A percentile compares a stretch with the other conserved stretches of the same genome.
Conservation (phyloP, 2,113 vertebrate species). For the Ahaetulla prasina region DNA sequence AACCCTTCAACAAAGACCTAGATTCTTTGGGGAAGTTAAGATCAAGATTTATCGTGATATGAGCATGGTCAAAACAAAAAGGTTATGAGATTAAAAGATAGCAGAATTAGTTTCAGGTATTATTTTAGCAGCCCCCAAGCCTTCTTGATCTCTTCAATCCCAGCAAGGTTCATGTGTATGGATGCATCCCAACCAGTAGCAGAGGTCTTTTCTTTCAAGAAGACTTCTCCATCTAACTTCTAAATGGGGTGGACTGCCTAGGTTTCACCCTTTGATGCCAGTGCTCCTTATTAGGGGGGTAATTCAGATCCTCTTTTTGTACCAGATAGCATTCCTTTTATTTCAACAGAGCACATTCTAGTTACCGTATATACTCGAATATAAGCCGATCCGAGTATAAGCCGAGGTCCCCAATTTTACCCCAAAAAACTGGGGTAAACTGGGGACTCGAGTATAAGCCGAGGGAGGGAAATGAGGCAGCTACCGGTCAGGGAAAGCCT, state of each 20-base stretch:
- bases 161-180: background rate
- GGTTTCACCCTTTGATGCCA: background rate
- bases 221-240: background rate
- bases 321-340: background rate
- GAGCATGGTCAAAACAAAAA: background rate
- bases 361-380: too few relatives aligned
- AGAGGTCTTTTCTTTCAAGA: background rate
- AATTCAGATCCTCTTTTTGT: background rate
- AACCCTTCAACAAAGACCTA: background rate
- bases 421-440: too few relatives aligned
- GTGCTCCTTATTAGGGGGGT: background rate
- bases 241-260: background rate
- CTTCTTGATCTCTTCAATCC: background rate
- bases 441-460: too few relatives aligned
- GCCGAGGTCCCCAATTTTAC: too few relatives aligned
- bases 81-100: background rate
- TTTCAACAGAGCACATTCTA: background rate
- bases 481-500: too few relatives aligned
- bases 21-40: background rate
- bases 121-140: background rate
- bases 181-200: background rate
- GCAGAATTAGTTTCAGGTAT: background rate
- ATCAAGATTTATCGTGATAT: background rate
- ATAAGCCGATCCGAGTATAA: too few relatives aligned
- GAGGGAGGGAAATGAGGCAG: too few relatives aligned